A percentile compares a stretch with the other conserved stretches of the same genome.
phyloP scores from a whole-genome alignment of 2,888 invertebrate genomes.

The Trachelus tabidus region DNA sequence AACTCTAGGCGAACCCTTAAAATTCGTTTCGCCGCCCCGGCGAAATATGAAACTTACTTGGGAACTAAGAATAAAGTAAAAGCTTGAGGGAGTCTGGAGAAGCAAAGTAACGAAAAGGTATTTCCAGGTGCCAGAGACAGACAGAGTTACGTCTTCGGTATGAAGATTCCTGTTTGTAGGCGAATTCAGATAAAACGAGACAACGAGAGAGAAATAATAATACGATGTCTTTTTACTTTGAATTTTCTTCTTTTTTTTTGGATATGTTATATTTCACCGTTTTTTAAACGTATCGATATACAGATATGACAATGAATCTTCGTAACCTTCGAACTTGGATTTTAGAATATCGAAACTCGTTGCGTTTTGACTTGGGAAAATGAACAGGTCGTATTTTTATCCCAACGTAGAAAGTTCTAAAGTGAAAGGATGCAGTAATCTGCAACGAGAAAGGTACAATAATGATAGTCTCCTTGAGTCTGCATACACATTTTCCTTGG shows the following conservation, averaged over 20 bases:
- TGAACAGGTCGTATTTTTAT: background rate
- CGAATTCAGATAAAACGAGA: background rate
- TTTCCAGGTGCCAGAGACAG: background rate
- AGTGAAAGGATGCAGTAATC: slow-evolving; percentile 32
- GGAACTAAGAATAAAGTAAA: background rate
- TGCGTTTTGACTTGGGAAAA: background rate
- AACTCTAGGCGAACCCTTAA: background rate
- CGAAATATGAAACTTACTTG: background rate
- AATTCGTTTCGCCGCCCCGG: background rate
- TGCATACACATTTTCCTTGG: background rate
- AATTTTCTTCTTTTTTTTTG: background rate
- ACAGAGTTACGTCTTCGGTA: background rate
- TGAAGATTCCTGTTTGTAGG: background rate
- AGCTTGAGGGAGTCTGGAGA: background rate
- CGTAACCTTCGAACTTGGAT: background rate
- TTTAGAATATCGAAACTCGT: background rate
- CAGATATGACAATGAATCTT: background rate
- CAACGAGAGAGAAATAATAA: background rate
- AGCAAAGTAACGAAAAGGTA: background rate
- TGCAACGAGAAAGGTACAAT: slow-evolving; percentile 5
- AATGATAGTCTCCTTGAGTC: slow-evolving; percentile 3
- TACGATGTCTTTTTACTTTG: background rate
- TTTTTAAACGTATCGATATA: background rate
- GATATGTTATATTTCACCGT: background rate
- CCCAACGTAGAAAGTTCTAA: background rate